Conservation (phyloP, 2,113 vertebrate genomes). For the Vicugna pacos region DNA sequence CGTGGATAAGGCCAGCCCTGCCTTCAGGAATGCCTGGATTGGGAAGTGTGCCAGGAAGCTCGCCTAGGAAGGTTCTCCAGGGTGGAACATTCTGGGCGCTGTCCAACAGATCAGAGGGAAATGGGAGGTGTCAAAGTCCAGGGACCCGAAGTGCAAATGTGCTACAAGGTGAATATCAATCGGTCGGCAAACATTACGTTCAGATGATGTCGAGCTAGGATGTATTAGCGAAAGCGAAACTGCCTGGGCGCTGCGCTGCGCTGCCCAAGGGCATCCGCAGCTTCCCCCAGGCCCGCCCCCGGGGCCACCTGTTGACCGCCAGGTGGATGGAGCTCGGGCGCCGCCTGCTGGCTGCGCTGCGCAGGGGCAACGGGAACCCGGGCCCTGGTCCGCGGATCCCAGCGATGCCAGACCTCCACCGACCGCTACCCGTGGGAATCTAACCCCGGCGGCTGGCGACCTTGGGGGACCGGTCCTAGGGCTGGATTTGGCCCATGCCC, state of each 20-base stretch:
- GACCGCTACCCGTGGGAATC: background rate
- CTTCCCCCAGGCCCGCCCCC: background rate
- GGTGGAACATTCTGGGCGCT: background rate
- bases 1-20: background rate
- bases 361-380: background rate
- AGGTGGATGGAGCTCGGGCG: background rate
- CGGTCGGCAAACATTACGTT: background rate
- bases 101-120: background rate
- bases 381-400: background rate
- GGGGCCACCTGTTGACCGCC: background rate
- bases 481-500: background rate
- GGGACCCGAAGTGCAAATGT: background rate
- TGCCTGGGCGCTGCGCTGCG: too few relatives aligned
- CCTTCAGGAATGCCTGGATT: background rate
- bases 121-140: background rate
- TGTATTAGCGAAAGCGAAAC: background rate
- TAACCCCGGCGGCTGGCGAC: background rate
- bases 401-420: background rate
- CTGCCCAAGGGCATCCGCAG: background rate
- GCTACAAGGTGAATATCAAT: background rate
- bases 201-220: background rate
- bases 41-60: background rate
- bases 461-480: background rate
- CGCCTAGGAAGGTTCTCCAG: background rate
- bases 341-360: slow-evolving; percentile 31